phyloP scores from a whole-genome alignment of 1,140 invertebrate species.

The Plodia interpunctella region DNA sequence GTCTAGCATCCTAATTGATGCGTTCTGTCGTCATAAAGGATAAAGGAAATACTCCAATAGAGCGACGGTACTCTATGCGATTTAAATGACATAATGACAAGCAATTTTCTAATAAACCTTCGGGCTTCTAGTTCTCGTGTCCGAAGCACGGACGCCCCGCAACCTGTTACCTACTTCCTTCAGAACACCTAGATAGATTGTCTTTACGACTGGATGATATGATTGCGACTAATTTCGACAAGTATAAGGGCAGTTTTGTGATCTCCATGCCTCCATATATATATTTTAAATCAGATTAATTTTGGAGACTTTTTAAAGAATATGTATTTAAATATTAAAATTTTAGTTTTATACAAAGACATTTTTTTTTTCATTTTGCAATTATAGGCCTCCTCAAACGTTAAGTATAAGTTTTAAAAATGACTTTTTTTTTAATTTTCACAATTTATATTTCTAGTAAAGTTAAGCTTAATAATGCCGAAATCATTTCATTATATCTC shows the following conservation, averaged over 20 bases:
- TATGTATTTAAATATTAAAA: too few species aligned
- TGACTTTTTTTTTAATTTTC: too few species aligned
- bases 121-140: constrained; percentile 66
- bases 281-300: background rate
- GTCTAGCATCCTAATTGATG: constrained; percentile 66
- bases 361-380: too few species aligned
- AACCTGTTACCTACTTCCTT: constrained; percentile 68
- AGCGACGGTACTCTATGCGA: constrained; percentile 74
- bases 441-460: too few species aligned
- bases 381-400: too few species aligned
- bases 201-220: constrained; percentile 9
- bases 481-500: too few species aligned
- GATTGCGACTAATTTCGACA: background rate
- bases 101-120: constrained; percentile 77
- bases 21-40: constrained; percentile 73
- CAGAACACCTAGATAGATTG: constrained; percentile 54
- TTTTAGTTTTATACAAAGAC: too few species aligned
- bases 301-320: too few species aligned
- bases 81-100: constrained; percentile 77
- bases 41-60: constrained; percentile 76
- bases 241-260: background rate
- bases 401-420: too few species aligned
- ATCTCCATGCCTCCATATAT: background rate
- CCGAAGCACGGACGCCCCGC: constrained; percentile 52
- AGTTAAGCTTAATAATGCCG: too few species aligned